Base-by-base conservation (phyloP, 2,113 vertebrate genomes). In the Okapia johnstoni region DNA sequence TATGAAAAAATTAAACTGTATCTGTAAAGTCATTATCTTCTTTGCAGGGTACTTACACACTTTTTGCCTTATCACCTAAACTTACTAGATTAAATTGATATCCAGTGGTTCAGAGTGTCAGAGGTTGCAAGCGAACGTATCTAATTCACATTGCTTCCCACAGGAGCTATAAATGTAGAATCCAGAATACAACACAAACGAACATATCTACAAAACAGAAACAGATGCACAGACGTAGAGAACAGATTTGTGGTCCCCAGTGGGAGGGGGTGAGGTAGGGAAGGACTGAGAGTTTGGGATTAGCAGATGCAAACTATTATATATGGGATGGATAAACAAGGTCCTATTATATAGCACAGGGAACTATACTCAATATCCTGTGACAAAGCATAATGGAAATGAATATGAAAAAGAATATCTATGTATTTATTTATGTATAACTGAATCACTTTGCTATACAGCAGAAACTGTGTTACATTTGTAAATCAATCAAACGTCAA, bases 31-130 rank as follows among this genome's bases (percentile, higher is more conserved):
- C 48, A 70, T 40, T 91, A 15, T 73, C 36, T 40, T 87, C 25
- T 93, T 90, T 79, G 19, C 15, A 66, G 54, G n/a, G 63, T 85
- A 85, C 87, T 73, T 87, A 87, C 6, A 57, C 26, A 50, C 7
- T 87, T 50, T 76, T 55, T 88, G 60, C 7, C 28, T 83, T 73
- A 52, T 15, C 33, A 23, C 14, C 60, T 73, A 73, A 90, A 90
- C 73, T 54, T 40, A 17, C 17, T 40, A 28, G 14, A 55, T 55
- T 87, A 28, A 91, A 58, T 7, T 60, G 52, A 70, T 16, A 58
- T n/a, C 13, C 50, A 52, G 13, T 46, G 17, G 17, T 79, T 85
- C 26, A 63, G 23, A 46, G 28, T 60, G 52, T 26, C 61, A 52
- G n/a, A 54, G 25, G 0, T 30, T 81, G 10, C 70, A 55, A 55